A percentile compares a stretch with the other conserved stretches of the same genome.
Conservation (phyloP, 2,113 vertebrate genomes). For the Circaetus gallicus region DNA sequence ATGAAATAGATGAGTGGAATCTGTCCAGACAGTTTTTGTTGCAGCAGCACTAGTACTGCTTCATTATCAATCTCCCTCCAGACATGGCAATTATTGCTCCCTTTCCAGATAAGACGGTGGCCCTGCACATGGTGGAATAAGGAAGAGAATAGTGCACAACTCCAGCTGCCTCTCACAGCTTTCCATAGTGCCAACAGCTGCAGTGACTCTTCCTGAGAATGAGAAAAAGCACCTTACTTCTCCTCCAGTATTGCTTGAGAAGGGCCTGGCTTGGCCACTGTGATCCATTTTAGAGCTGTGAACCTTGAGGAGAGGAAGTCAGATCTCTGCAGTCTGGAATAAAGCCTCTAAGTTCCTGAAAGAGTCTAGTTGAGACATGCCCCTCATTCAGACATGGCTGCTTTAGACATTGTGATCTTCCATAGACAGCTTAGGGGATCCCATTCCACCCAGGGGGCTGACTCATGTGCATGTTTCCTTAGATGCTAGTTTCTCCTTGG, state of each 20-base stretch:
- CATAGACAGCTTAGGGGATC: background rate
- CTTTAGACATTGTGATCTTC: background rate
- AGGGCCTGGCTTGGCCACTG: background rate
- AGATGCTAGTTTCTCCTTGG: background rate
- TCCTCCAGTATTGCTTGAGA: background rate
- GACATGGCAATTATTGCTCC: background rate
- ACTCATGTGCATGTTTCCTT: background rate
- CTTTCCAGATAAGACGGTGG: background rate
- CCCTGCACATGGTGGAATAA: background rate
- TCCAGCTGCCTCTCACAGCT: background rate
- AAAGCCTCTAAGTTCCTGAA: background rate
- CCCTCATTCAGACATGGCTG: background rate
- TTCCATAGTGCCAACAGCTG: background rate
- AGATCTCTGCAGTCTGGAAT: background rate
- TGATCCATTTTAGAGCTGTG: background rate
- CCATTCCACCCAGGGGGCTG: background rate
- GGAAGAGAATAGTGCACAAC: background rate
- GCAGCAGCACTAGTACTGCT: background rate
- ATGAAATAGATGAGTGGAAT: background rate
- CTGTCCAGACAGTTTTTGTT: background rate
- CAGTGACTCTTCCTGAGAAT: background rate
- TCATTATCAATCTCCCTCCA: background rate
- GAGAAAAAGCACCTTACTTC: background rate
- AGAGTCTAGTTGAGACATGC: background rate
- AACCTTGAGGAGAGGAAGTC: background rate